phyloP scores from a whole-genome alignment of 2,113 vertebrate species.

The Ammodytes dubius region DNA sequence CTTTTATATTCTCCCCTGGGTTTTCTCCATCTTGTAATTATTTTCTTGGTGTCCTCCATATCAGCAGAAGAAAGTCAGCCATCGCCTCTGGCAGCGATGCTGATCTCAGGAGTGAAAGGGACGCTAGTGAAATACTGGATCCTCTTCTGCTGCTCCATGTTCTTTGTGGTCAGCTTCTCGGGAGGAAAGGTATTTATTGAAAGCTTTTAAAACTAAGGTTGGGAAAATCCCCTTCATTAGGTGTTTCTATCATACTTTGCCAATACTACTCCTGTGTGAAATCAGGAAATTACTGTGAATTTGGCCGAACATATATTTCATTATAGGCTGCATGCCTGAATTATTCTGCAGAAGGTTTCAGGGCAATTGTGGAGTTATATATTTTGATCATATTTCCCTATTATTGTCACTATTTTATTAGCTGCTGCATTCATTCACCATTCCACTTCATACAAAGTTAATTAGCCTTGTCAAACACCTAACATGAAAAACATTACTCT shows the following conservation, averaged over 20 bases:
- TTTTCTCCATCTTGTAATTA: background rate
- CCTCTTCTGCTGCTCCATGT: constrained; percentile 85
- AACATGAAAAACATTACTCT: background rate
- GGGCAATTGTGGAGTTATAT: background rate
- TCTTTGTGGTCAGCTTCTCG: constrained; percentile 85
- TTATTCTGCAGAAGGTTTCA: background rate
- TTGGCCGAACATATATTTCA: background rate
- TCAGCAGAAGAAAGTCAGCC: constrained; percentile 71
- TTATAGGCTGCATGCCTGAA: background rate
- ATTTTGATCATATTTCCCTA: background rate
- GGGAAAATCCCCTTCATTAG: background rate
- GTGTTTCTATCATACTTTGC: background rate
- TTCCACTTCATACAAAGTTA: background rate
- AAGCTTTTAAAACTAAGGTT: background rate
- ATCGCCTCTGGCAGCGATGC: constrained; percentile 70
- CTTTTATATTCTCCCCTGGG: background rate
- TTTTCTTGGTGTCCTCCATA: background rate
- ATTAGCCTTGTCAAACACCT: background rate
- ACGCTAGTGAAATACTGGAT: constrained; percentile 85
- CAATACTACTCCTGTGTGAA: background rate
- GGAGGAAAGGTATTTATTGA: constrained; percentile 78
- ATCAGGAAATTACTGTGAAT: background rate
- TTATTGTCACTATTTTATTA: background rate
- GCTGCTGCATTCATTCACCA: background rate
- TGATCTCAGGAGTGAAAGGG: constrained; percentile 80